Conservation (phyloP, 2,888 invertebrate species). For the Andricus curvator region DNA sequence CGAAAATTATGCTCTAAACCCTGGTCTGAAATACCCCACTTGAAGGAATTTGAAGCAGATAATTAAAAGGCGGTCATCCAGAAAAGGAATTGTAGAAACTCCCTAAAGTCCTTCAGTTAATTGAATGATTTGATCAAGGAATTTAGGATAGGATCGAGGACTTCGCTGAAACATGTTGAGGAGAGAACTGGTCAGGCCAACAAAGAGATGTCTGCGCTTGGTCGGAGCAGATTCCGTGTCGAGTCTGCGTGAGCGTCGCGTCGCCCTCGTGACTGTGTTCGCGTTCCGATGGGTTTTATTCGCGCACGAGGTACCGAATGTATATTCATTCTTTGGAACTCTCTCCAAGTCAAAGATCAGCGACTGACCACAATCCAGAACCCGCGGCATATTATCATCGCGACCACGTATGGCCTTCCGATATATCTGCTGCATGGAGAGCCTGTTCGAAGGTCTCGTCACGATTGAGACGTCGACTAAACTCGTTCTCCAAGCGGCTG, state of each 20-base stretch:
- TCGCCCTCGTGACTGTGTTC: constrained; percentile 66
- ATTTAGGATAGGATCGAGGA: constrained; percentile 31
- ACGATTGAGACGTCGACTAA: constrained; percentile 39
- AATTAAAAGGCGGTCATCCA: background rate
- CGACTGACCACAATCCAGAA: constrained; percentile 24
- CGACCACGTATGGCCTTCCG: constrained; percentile 27
- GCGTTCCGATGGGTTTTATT: constrained; percentile 52
- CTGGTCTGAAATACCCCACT: background rate
- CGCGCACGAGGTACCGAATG: constrained; percentile 51
- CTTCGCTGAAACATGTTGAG: constrained; percentile 12
- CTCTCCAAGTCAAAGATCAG: constrained; percentile 20
- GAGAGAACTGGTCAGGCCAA: constrained; percentile 72
- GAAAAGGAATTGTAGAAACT: background rate
- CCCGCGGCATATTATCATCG: constrained; percentile 30
- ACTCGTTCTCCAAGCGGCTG: constrained; percentile 32
- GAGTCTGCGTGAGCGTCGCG: constrained; percentile 64
- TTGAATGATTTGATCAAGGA: constrained; percentile 27
- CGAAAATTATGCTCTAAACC: background rate
- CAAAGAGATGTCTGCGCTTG: constrained; percentile 74
- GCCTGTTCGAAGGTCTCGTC: constrained; percentile 37
- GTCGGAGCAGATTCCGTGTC: constrained; percentile 63
- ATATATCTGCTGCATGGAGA: background rate
- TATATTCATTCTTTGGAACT: constrained; percentile 19
- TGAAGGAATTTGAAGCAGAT: background rate
- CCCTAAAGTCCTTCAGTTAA: background rate